Evolutionary conservation across 2,888 invertebrate genomes (phyloP), one percentile per base, ranked within the genome.

Genomic region (Scaptomyza caliginosa): DNA sequence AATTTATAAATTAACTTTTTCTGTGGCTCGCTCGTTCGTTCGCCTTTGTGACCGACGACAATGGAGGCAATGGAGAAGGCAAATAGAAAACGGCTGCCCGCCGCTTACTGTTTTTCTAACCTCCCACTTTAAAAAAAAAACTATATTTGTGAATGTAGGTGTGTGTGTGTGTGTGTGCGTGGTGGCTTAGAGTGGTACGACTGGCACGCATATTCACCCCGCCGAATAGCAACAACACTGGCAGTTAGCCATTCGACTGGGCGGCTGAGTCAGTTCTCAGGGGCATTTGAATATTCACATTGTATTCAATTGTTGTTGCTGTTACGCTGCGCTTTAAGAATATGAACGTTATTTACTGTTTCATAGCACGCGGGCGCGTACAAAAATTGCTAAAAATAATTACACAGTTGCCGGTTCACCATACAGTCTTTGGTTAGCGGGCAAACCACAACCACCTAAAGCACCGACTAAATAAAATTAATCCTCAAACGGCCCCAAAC

Each of bases 221-320:
- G 36, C 45, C 32, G 43, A 48, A 51, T 36, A 66, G 36, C 42
- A 21, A 34, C 48, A 51, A 69, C 50, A 50, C 50, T 51, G 42
- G 70, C 63, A 50, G 34, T 28, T 30, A 64, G 66, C 58, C 63
- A 67, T 50, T 56, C 74, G 52, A 59, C 65, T 63, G 42, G 34
- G 30, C 46, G 34, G n/a, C 28, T 39, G 71, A 60, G 52, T 72
- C 66, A 59, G 63, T 59, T 77, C 86, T 82, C 77, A 60, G 55
- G 89, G 89, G 89, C 77, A 79, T 86, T 85, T 83, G 86, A 83
- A 83, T 83, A 88, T 89, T 88, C 73, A 76, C 78, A 85, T 77
- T 71, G 58, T 55, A 74, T 51, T 81, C 11, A 17, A 16, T 38
- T 21, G 54, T 23, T 28, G 30, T 34, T 58, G 58, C 36, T 58